These are phyloP conservation scores for Panagrolaimus sp. DNA, from an alignment of 1,140 invertebrate genomes.

Conservation along the genomic window DNA sequence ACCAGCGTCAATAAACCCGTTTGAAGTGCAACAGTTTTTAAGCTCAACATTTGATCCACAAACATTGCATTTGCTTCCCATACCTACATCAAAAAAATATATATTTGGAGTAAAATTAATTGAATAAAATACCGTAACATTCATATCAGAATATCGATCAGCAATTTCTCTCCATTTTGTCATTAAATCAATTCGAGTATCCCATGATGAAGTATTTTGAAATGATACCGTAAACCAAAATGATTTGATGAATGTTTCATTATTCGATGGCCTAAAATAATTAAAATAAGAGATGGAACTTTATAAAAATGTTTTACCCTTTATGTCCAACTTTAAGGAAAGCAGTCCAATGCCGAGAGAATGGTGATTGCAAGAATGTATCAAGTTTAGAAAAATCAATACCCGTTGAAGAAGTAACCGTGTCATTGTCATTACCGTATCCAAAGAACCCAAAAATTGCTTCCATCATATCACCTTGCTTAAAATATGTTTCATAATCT, in stretches of 20 bases:
- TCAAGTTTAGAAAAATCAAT: slow-evolving; percentile 33
- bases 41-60: slow-evolving; percentile 56
- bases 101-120: background rate
- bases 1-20: slow-evolving; percentile 59
- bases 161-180: slow-evolving; percentile 50
- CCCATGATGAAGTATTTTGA: slow-evolving; percentile 49
- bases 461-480: slow-evolving; percentile 29
- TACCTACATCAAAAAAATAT: background rate
- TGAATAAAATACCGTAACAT: slow-evolving; percentile 37
- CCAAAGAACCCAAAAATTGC: slow-evolving; percentile 14
- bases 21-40: slow-evolving; percentile 49
- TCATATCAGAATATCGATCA: slow-evolving; percentile 44
- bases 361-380: slow-evolving; percentile 38
- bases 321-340: slow-evolving; percentile 22
- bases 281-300: slow-evolving; percentile 18
- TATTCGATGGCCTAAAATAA: background rate
- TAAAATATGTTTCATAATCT: slow-evolving; percentile 47
- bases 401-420: slow-evolving; percentile 1
- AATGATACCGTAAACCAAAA: slow-evolving; percentile 54
- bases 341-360: slow-evolving; percentile 45
- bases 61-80: slow-evolving; percentile 40
- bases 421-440: slow-evolving; percentile 19
- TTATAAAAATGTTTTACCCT: background rate
- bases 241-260: slow-evolving; percentile 30
- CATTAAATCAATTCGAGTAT: slow-evolving; percentile 54